Percentiles rank a stretch among this genome's conserved stretches.
Evolutionary conservation across 2,113 vertebrate genomes (phyloP).

Genomic region (Dicentrarchus labrax): DNA sequence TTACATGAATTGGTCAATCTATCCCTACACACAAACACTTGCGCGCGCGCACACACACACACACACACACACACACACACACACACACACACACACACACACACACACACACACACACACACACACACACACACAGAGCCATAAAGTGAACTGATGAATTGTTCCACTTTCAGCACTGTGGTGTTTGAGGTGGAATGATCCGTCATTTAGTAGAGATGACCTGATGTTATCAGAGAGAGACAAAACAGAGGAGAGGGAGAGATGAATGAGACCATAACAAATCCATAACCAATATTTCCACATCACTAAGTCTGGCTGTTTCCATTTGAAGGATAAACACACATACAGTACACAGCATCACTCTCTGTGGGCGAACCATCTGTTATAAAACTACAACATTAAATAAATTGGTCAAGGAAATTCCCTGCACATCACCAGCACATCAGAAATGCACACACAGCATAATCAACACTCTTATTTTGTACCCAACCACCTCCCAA

Average conservation of each 20-base stretch:
- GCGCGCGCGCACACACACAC: slow-evolving; percentile 17
- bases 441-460: neutral
- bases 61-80: slow-evolving; percentile 45
- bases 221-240: slow-evolving; percentile 68
- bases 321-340: slow-evolving; percentile 48
- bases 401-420: slow-evolving; percentile 7
- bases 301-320: slow-evolving; percentile 64
- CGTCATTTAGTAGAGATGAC: slow-evolving; percentile 80
- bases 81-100: slow-evolving; percentile 15
- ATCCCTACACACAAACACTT: neutral
- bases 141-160: slow-evolving; percentile 75
- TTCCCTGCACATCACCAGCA: neutral
- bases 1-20: too few species aligned
- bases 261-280: slow-evolving; percentile 75
- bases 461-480: neutral
- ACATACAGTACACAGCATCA: neutral
- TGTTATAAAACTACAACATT: slow-evolving; percentile 16
- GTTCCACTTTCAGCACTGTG: slow-evolving; percentile 61
- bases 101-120: slow-evolving; percentile 47
- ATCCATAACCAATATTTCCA: slow-evolving; percentile 77
- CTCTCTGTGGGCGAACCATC: neutral
- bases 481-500: too few species aligned
- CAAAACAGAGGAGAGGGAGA: slow-evolving; percentile 35
- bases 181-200: slow-evolving; percentile 77
- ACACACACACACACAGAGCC: slow-evolving; percentile 18